Conservation (phyloP, 2,113 vertebrate genomes). For the Brachypteracias leptosomus region DNA sequence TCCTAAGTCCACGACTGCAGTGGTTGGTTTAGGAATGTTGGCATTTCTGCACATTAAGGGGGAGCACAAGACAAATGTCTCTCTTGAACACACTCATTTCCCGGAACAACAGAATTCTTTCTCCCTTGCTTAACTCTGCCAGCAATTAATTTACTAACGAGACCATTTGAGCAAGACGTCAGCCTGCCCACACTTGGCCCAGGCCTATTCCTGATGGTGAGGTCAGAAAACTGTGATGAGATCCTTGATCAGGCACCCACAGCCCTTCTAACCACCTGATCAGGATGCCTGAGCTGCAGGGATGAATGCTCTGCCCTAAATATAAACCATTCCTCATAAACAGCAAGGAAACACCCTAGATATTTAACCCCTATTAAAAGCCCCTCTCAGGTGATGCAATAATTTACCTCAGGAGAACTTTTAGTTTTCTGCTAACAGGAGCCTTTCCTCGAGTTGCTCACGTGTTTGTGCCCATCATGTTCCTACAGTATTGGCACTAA, state of each 20-base stretch:
- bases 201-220: not conserved
- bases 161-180: not conserved
- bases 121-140: not conserved
- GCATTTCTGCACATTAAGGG: not conserved
- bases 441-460: fast-evolving
- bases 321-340: conserved; percentile 20
- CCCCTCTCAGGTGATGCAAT: not conserved
- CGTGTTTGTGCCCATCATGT: not conserved
- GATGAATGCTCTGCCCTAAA: not conserved
- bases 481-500: not conserved
- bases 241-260: not conserved
- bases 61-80: not conserved
- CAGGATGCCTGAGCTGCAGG: not conserved
- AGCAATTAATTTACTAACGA: not conserved
- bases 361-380: not conserved
- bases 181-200: not conserved
- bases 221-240: not conserved
- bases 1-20: not conserved
- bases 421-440: not conserved
- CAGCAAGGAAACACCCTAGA: not conserved
- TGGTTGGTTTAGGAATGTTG: not conserved
- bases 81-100: not conserved
- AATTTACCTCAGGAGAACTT: not conserved
- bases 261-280: not conserved
- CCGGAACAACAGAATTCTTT: not conserved